phyloP scores from a whole-genome alignment of 2,888 invertebrate species.

The Plebejus argus region DNA sequence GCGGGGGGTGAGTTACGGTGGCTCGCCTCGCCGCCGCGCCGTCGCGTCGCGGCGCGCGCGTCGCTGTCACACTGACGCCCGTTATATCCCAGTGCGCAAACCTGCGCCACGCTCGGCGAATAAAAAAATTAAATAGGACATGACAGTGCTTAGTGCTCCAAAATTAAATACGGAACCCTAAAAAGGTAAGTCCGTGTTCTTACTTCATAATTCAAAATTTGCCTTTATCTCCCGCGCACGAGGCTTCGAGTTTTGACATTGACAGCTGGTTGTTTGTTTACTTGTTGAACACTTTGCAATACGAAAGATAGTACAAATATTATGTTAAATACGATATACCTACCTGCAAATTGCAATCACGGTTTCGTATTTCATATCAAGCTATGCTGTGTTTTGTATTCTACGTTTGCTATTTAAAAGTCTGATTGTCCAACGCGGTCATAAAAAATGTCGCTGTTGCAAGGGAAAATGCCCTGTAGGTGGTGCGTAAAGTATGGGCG shows the following conservation, averaged over 20 bases:
- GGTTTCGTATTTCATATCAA: slow-evolving; percentile 12
- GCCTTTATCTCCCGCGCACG: slow-evolving; percentile 42
- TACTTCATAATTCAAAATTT: slow-evolving; percentile 31
- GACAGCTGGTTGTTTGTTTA: slow-evolving; percentile 62
- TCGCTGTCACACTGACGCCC: slow-evolving; percentile 56
- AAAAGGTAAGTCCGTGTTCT: slow-evolving; percentile 37
- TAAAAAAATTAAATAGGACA: neutral
- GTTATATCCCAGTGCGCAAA: slow-evolving; percentile 41
- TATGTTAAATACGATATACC: neutral
- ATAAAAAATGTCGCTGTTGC: slow-evolving; percentile 48
- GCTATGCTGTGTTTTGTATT: slow-evolving; percentile 41
- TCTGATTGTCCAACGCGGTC: slow-evolving; percentile 53
- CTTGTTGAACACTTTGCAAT: slow-evolving; percentile 42
- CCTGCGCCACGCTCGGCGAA: slow-evolving; percentile 7
- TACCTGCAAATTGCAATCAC: no score
- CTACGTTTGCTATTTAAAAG: slow-evolving; percentile 44
- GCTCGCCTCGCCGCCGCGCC: no score
- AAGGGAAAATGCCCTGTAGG: slow-evolving; percentile 41
- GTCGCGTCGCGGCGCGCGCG: slow-evolving; percentile 67
- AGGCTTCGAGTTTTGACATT: slow-evolving; percentile 52
- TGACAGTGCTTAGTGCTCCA: neutral
- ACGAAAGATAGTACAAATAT: slow-evolving; percentile 7
- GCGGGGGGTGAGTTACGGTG: slow-evolving; percentile 49
- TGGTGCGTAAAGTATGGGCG: neutral
- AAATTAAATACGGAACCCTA: no score